Evolutionary conservation across 2,888 invertebrate species (phyloP).

Genomic region (Chromoteleia sp.): DNA sequence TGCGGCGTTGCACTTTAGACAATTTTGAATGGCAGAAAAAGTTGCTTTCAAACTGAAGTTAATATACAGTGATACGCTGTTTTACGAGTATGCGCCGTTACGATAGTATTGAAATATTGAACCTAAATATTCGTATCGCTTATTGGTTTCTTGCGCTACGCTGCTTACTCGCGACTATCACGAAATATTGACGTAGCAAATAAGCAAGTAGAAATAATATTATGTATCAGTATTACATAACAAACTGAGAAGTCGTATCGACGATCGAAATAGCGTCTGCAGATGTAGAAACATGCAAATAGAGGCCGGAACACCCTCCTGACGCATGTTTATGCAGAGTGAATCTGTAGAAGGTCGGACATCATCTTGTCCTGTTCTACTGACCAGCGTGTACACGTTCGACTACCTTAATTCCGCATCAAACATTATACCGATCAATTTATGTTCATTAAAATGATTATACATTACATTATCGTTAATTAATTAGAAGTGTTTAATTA

Average conservation of each 20-base stretch:
- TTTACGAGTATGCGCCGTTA: not conserved
- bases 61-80: not conserved
- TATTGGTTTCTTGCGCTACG: not conserved
- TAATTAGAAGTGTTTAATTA: too few species aligned
- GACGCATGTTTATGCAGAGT: not conserved
- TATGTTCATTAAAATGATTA: too few species aligned
- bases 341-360: too few species aligned
- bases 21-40: conserved; percentile 34
- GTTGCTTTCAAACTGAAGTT: conserved; percentile 6
- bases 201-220: too few species aligned
- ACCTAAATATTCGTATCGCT: not conserved
- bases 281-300: not conserved
- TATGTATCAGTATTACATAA: too few species aligned
- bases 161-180: not conserved
- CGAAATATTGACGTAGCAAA: not conserved
- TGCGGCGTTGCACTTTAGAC: not conserved
- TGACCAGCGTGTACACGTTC: not conserved
- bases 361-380: conserved; percentile 51
- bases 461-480: too few species aligned
- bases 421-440: too few species aligned
- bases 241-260: too few species aligned
- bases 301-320: too few species aligned
- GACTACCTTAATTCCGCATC: too few species aligned
- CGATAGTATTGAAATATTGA: not conserved
- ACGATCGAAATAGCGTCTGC: not conserved